Percentiles rank a stretch among this genome's conserved stretches.
phyloP scores from a whole-genome alignment of 2,113 vertebrate species.

The Ibidorhyncha struthersii region DNA sequence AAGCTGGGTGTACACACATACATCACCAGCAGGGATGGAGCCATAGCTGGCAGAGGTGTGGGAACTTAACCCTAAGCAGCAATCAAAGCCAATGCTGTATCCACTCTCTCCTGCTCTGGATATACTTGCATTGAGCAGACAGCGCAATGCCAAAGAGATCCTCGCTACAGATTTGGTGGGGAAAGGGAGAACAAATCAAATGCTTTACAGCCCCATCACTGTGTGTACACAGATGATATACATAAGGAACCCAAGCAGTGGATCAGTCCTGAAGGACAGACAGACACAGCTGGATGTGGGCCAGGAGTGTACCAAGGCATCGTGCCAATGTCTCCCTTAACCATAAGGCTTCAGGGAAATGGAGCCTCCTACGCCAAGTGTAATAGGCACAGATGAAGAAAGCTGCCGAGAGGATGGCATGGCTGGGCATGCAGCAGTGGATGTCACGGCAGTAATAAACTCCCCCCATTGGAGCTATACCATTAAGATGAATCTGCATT shows the following conservation, averaged over 20 bases:
- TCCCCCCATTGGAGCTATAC: not conserved
- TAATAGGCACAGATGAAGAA: not conserved
- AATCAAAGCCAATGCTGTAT: not conserved
- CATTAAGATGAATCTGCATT: constrained; percentile 10
- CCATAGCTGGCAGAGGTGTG: not conserved
- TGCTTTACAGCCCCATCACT: not conserved
- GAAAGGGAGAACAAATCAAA: not conserved
- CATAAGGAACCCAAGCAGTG: not conserved
- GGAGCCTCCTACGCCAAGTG: constrained; percentile 20
- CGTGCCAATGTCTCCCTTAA: not conserved
- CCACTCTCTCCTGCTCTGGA: not conserved
- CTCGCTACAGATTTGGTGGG: not conserved
- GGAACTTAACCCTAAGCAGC: not conserved
- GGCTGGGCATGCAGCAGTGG: constrained; percentile 35
- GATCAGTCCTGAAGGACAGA: not conserved
- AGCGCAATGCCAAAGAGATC: not conserved
- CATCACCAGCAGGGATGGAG: not conserved
- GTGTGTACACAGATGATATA: not conserved
- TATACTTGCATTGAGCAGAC: not conserved
- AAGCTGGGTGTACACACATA: not conserved
- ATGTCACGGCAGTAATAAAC: constrained; percentile 35
- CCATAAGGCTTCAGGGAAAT: constrained; percentile 11
- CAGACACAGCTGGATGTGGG: not conserved
- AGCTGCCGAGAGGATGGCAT: not conserved
- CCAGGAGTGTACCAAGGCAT: not conserved